Evolutionary conservation across 2,888 invertebrate species (phyloP), one percentile per base, ranked within the genome.

Genomic region (Volucella bombylans): DNA sequence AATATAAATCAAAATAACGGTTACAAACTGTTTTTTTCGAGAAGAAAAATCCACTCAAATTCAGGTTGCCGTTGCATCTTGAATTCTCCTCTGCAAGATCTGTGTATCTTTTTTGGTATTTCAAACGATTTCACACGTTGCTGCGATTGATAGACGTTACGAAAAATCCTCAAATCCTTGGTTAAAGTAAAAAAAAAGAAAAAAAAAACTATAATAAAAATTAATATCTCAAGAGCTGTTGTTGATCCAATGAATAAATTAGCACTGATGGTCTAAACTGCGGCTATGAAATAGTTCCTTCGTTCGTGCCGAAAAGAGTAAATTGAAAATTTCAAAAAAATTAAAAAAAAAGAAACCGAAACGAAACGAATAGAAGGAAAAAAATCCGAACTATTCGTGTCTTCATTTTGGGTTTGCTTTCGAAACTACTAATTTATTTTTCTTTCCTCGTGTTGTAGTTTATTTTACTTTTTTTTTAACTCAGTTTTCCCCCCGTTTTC

Each of bases 191-290:
- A 2, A 23, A 41, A 14, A 23, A 41, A 41, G 31, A 59, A 50
- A 31, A 43, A 45, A 64, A 59, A 50, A 14, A 15, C 9, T 41
- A 59, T 14, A 39, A 39, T 41, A 9, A 14, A 10, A 41, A 41
- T 15, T 14, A 39, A 49, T 86, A 68, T 86, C 64, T 79, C 62
- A 62, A 67, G 79, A 86, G 87, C 77, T 89, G 92, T 90, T 91
- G 91, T 89, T 90, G 90, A 89, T 89, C 89, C 91, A 90, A 90
- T 90, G 91, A 90, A 90, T 90, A 91, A 91, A 91, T 91, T 91
- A 91, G 91, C 91, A 91, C 91, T 90, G 92, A 90, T 89, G 89
- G 88, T 88, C 89, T 88, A 87, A 88, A 82, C 64, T 76, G 47
- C 81, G 50, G 76, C 80, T 62, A 65, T 69, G 73, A 65, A 74